Conservation (phyloP, 2,888 invertebrate genomes). For the Eurytoma adleriae region DNA sequence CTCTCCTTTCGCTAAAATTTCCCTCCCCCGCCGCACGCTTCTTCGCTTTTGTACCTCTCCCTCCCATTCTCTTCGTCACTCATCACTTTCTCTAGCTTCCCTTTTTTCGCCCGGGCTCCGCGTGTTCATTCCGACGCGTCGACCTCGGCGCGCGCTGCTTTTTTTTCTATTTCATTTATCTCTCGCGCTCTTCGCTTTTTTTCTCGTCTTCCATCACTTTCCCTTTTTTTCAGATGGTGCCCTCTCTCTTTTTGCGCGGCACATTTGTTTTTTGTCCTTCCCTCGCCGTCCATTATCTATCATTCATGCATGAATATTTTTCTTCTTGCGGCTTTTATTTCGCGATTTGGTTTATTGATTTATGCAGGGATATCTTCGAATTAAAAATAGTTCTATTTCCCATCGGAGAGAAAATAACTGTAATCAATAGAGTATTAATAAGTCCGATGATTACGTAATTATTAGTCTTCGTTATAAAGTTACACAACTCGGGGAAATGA, state of each 20-base stretch:
- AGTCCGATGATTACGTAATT: too few relatives aligned
- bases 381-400: too few relatives aligned
- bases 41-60: constrained; percentile 5
- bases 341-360: too few relatives aligned
- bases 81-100: constrained; percentile 12
- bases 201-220: constrained; percentile 19
- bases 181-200: constrained; percentile 15
- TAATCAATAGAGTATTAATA: too few relatives aligned
- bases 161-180: constrained; percentile 36
- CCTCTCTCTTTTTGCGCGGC: not conserved
- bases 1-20: constrained; percentile 37
- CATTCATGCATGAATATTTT: not conserved
- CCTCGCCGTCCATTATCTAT: constrained; percentile 12
- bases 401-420: too few relatives aligned
- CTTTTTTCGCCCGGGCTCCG: not conserved
- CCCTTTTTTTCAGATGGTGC: constrained; percentile 12
- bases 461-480: too few relatives aligned
- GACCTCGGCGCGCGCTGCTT: constrained; percentile 3
- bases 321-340: not conserved
- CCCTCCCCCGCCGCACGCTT: not conserved
- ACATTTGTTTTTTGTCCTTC: constrained; percentile 3
- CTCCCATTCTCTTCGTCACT: not conserved
- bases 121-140: constrained; percentile 11
- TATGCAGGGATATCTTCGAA: too few relatives aligned
- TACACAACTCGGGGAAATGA: too few relatives aligned